Conservation (phyloP, 1,140 invertebrate genomes). For the Apolygus lucorum region DNA sequence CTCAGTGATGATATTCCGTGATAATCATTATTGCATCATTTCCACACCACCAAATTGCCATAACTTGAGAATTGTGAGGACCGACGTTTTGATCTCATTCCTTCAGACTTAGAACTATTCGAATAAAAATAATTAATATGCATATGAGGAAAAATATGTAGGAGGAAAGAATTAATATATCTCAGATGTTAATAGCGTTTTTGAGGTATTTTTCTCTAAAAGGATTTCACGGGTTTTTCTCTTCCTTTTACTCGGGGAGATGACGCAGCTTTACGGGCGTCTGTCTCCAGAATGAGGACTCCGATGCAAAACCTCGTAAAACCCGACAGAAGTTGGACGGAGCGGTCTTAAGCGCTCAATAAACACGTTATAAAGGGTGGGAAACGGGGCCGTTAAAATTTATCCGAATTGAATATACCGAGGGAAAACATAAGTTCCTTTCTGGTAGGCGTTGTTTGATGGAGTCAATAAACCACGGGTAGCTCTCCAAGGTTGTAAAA, state of each 20-base stretch:
- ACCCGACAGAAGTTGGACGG: not conserved
- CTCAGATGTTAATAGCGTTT: no score
- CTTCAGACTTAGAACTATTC: no score
- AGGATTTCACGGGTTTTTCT: no score
- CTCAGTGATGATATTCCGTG: no score
- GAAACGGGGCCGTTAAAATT: not conserved
- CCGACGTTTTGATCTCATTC: no score
- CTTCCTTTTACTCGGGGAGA: not conserved
- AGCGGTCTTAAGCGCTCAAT: constrained; percentile 3
- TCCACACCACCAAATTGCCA: no score
- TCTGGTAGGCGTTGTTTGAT: constrained; percentile 1
- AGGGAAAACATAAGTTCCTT: constrained; percentile 6
- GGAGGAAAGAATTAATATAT: no score
- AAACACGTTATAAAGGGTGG: constrained; percentile 11
- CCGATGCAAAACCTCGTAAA: not conserved
- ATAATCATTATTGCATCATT: no score
- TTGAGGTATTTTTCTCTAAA: no score
- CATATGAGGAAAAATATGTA: no score
- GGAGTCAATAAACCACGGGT: constrained; percentile 1
- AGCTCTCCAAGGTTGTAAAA: constrained; percentile 9
- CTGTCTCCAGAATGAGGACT: not conserved
- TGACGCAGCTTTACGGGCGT: constrained; percentile 10
- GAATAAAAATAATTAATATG: no score
- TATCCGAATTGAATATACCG: constrained; percentile 10
- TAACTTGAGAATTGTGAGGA: no score